phyloP scores from a whole-genome alignment of 2,113 vertebrate genomes.

The Chionomys nivalis region DNA sequence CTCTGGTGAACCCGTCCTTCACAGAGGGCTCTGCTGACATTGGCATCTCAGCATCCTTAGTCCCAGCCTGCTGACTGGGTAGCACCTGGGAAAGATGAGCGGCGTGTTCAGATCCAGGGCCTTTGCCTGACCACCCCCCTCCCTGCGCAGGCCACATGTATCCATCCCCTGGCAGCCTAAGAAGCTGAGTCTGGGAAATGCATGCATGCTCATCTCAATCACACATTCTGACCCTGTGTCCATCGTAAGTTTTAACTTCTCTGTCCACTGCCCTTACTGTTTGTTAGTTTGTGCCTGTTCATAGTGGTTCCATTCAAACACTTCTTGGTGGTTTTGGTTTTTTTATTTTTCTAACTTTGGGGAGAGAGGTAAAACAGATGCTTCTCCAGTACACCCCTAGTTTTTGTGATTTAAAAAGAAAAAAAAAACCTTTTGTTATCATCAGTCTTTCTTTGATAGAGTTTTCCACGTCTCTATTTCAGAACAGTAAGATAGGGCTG shows the following conservation, averaged over 20 bases:
- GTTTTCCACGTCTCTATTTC: not conserved
- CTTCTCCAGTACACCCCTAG: not conserved
- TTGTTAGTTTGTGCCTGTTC: not conserved
- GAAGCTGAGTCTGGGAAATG: not conserved
- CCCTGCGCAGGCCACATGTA: not conserved
- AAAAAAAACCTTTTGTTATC: constrained; percentile 30
- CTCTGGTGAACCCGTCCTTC: constrained; percentile 15
- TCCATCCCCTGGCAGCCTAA: constrained; percentile 20
- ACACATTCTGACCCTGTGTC: not conserved
- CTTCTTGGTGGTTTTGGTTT: not conserved
- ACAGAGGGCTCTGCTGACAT: not conserved
- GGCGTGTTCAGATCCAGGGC: not conserved
- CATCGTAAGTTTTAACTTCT: constrained; percentile 31
- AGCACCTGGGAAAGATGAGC: not conserved
- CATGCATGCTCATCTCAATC: not conserved
- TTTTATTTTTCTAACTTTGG: not conserved
- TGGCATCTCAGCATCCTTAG: not conserved
- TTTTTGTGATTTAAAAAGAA: constrained; percentile 25
- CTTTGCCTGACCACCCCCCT: not conserved
- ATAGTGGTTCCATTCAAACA: not conserved
- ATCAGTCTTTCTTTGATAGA: not conserved
- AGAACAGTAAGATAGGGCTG: not conserved
- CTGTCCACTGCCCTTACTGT: not conserved
- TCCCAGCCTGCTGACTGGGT: not conserved
- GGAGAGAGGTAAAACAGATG: not conserved